phyloP scores from a whole-genome alignment of 2,797 vertebrate species.

The Perodicticus potto region DNA sequence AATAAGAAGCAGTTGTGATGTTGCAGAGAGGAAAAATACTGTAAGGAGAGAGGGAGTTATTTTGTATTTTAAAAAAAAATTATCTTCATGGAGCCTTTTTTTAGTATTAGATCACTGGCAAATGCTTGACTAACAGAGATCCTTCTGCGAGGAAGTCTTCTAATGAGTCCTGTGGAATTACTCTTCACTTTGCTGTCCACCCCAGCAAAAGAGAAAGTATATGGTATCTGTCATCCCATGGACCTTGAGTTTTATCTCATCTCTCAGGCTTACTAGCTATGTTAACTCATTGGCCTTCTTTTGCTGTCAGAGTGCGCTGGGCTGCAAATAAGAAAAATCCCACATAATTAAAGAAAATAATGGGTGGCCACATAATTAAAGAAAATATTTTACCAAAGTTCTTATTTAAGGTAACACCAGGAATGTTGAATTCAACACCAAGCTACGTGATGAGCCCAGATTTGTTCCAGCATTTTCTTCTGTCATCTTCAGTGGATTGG shows the following conservation, averaged over 20 bases:
- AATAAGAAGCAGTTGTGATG: constrained; percentile 52
- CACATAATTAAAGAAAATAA: constrained; percentile 1
- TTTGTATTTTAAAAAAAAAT: neutral
- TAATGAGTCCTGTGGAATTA: neutral
- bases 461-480: neutral
- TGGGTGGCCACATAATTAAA: neutral
- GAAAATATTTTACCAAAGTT: constrained; percentile 14
- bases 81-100: constrained; percentile 34
- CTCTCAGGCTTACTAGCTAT: neutral
- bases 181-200: neutral
- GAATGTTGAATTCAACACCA: neutral
- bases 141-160: neutral
- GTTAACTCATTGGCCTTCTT: neutral
- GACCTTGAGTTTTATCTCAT: neutral
- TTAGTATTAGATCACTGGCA: constrained; percentile 60
- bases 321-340: constrained; percentile 13
- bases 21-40: constrained; percentile 63
- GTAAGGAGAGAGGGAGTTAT: constrained; percentile 33
- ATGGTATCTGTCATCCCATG: neutral
- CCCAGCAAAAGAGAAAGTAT: neutral
- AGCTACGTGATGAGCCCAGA: neutral
- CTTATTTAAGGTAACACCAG: neutral
- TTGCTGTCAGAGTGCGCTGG: neutral
- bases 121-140: constrained; percentile 15
- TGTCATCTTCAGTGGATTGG: neutral